A percentile compares a stretch with the other conserved stretches of the same genome.
These are phyloP conservation scores for Erythrolamprus reginae DNA, from an alignment of 2,113 vertebrate species.

Conservation along the genomic window DNA sequence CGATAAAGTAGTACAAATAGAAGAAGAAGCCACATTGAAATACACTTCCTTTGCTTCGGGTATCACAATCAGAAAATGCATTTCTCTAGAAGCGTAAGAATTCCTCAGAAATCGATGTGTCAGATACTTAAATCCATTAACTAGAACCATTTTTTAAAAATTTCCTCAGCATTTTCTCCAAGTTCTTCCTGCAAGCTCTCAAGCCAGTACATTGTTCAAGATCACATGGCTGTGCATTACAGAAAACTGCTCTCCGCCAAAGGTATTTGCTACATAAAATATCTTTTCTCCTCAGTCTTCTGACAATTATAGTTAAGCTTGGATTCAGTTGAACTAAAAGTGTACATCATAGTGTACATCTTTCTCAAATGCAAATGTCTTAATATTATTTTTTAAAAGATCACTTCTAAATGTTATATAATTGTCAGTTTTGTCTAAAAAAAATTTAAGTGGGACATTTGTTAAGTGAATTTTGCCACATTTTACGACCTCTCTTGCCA, in stretches of 20 bases:
- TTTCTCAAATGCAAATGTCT: slow-evolving; percentile 28
- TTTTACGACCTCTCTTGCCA: neutral
- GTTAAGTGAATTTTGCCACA: neutral
- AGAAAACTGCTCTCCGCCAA: slow-evolving; percentile 56
- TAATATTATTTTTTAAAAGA: neutral
- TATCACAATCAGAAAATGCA: slow-evolving; percentile 37
- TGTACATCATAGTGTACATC: neutral
- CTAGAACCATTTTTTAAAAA: slow-evolving; percentile 39
- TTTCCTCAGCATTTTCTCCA: slow-evolving; percentile 42
- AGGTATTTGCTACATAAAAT: slow-evolving; percentile 49
- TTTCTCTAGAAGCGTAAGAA: slow-evolving; percentile 44
- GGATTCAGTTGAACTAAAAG: slow-evolving; percentile 5
- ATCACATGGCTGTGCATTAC: slow-evolving; percentile 52
- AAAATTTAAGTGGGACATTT: neutral
- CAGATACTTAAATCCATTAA: slow-evolving; percentile 18
- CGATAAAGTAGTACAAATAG: slow-evolving; percentile 45
- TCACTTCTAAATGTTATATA: neutral
- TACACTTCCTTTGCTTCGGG: slow-evolving; percentile 40
- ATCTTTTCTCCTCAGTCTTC: slow-evolving; percentile 5
- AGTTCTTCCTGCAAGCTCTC: slow-evolving; percentile 63
- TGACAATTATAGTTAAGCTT: slow-evolving; percentile 39
- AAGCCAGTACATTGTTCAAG: slow-evolving; percentile 58
- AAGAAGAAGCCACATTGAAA: slow-evolving; percentile 41
- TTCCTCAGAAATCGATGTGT: neutral
- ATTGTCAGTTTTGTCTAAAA: neutral